These are phyloP conservation scores for Siderastrea radians DNA, from an alignment of 92 coral and sea anemone genomes.

Conservation along the genomic window DNA sequence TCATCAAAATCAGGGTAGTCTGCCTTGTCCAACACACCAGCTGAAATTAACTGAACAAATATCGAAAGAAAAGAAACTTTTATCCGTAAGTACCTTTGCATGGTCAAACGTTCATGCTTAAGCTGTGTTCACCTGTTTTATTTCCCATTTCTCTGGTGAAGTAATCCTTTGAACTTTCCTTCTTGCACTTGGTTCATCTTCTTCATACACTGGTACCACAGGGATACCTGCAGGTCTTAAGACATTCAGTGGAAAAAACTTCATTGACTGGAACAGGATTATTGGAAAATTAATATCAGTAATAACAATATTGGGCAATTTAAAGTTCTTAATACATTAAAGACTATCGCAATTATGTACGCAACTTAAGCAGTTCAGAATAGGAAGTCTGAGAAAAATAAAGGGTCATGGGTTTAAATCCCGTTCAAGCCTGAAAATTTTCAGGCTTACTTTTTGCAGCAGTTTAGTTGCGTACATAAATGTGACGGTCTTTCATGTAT, in stretches of 20 bases:
- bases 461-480: no score
- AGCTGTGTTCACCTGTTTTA: slow-evolving; percentile 83
- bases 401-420: no score
- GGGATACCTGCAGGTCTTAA: slow-evolving; percentile 93
- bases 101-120: no score
- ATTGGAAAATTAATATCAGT: background rate
- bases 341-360: no score
- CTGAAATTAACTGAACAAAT: slow-evolving; percentile 82
- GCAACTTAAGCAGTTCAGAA: no score
- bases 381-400: no score
- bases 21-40: slow-evolving; percentile 96
- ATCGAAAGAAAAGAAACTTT: background rate
- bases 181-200: slow-evolving; percentile 86
- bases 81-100: background rate
- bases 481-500: no score
- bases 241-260: background rate
- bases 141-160: slow-evolving; percentile 99
- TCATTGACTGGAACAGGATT: background rate
- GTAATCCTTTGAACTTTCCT: slow-evolving; percentile 95
- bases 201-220: slow-evolving; percentile 93
- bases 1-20: slow-evolving; percentile 99
- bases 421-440: no score
- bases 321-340: no score
- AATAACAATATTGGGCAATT: background rate
- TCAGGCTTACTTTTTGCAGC: no score